Base-by-base conservation (phyloP, 2,888 invertebrate genomes). In the Xestia rhomboidea region DNA sequence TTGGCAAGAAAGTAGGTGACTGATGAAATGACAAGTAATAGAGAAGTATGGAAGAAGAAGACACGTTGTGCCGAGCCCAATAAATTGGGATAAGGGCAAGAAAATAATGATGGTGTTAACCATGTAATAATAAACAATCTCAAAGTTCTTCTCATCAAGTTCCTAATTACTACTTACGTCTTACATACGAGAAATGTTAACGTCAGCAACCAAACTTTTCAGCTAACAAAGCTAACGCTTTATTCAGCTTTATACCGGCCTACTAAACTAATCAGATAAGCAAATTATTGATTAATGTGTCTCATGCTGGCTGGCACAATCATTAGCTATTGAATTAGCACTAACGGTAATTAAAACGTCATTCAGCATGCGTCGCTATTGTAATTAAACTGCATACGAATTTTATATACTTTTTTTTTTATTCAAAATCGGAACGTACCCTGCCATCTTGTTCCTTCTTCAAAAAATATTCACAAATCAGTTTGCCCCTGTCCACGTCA, bases 81-180 rank as follows among this genome's bases (percentile, higher is more conserved):
- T 10, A 1, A 41, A 10, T 41, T 41, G 44, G 13, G 2, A 44
- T 44, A 44, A 0, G 44, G 44, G 44, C 44, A 44, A 44, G 44
- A 44, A 0, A 41, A 3, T 44, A 15, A 44, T 44, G 13, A 44
- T 13, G 3, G 6, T 46, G 15, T 15, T 18, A 0, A 21, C 21
- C 18, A 49, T 51, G 24, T 51, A 30, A 15, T 71, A 6, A 8
- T 46, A 46, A 69, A 70, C 21, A 49, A 51, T 70, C 11, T 27
- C 24, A 24, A 30, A 73, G 41, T 51, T 73, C 51, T 24, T 54
- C n/a, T 44, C 51, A 44, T 21, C n/a, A 73, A 54, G 13, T 30
- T 30, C 18, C 18, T 41, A 41, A 41, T 72, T 71, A 46, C n/a
- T 71, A 18, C 34, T 68, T 30, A 38, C 27, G 38, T 70, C 27